Evolutionary conservation across 2,113 vertebrate genomes (phyloP).

Genomic region (Dicerorhinus sumatrensis): DNA sequence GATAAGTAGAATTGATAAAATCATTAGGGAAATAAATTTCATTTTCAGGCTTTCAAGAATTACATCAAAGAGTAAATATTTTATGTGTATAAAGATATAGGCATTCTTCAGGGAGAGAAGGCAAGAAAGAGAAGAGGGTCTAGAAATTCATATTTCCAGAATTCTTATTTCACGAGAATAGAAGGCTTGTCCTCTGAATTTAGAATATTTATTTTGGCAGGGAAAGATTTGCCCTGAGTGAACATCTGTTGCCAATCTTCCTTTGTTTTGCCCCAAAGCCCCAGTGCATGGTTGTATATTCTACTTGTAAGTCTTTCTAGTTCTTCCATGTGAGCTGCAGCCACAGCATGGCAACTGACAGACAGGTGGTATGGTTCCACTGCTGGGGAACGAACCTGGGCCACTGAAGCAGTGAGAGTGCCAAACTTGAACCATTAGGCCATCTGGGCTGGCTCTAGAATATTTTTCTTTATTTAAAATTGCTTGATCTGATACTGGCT

Average conservation of each 20-base stretch:
- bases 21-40: slow-evolving; percentile 60
- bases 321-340: too few relatives aligned
- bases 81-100: not conserved
- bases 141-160: not conserved
- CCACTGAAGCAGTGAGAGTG: too few relatives aligned
- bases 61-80: not conserved
- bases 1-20: slow-evolving; percentile 40
- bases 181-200: not conserved
- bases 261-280: too few relatives aligned
- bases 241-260: too few relatives aligned
- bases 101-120: not conserved
- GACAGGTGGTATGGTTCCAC: too few relatives aligned
- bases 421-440: too few relatives aligned
- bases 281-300: too few relatives aligned
- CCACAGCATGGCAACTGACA: too few relatives aligned
- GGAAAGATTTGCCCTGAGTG: too few relatives aligned
- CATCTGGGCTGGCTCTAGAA: not conserved
- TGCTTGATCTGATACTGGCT: not conserved
- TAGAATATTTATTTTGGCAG: not conserved
- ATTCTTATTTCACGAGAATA: not conserved
- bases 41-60: slow-evolving; percentile 50
- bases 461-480: slow-evolving; percentile 32
- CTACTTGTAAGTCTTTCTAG: too few relatives aligned
- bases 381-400: too few relatives aligned
- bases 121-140: not conserved